Percentiles rank a stretch among this genome's conserved stretches.
Conservation (phyloP, 64 coral and sea anemone species). For the Cladopsammia gracilis region DNA sequence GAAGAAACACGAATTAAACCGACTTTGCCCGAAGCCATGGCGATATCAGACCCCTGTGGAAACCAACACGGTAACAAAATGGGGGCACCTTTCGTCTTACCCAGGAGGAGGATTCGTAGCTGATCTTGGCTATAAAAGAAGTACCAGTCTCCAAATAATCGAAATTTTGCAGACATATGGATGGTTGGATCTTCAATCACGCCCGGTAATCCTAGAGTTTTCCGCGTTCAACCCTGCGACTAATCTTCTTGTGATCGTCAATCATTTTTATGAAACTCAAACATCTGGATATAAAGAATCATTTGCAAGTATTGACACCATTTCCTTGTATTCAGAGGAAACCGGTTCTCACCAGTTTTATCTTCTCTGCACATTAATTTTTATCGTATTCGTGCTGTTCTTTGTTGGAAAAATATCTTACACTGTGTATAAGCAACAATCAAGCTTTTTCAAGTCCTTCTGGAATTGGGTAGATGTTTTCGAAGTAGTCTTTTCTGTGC, state of each 20-base stretch:
- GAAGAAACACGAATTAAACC: not conserved
- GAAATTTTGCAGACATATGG: slow-evolving; percentile 1
- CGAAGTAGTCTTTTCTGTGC: slow-evolving; percentile 1
- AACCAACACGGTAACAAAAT: not conserved
- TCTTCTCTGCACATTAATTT: slow-evolving; percentile 34
- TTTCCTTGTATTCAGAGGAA: slow-evolving; percentile 34
- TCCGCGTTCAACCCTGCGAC: slow-evolving; percentile 30
- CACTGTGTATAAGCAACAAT: slow-evolving; percentile 1
- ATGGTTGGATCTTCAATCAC: slow-evolving; percentile 44
- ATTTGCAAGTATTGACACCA: slow-evolving; percentile 21
- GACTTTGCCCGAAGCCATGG: slow-evolving; percentile 48
- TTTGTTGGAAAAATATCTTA: slow-evolving; percentile 16
- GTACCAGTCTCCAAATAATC: not conserved
- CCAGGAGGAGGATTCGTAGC: slow-evolving; percentile 22
- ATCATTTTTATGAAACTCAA: slow-evolving; percentile 34
- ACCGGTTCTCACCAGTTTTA: slow-evolving; percentile 32
- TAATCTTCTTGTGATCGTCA: slow-evolving; percentile 13
- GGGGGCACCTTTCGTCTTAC: slow-evolving; percentile 22
- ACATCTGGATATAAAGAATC: not conserved
- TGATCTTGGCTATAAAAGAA: not conserved
- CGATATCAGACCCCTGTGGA: slow-evolving; percentile 3
- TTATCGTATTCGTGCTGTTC: slow-evolving; percentile 22
- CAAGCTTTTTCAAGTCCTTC: slow-evolving; percentile 11
- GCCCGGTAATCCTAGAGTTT: slow-evolving; percentile 29
- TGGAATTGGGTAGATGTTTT: slow-evolving; percentile 65